Conservation (phyloP, 2,797 vertebrate species). For the Propithecus perrieri region DNA sequence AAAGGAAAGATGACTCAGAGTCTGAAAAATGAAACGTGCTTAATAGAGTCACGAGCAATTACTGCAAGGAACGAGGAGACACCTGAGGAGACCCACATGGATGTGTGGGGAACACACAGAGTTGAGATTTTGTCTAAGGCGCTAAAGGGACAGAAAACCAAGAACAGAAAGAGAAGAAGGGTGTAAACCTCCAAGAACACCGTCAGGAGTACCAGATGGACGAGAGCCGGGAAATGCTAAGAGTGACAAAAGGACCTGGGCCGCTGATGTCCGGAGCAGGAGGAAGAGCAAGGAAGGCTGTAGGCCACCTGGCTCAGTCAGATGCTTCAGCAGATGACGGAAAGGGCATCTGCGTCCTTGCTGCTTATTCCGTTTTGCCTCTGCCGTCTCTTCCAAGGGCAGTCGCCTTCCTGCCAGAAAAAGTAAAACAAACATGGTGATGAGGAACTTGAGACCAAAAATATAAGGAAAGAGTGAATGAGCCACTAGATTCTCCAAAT, state of each 20-base stretch:
- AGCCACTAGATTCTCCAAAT: not conserved
- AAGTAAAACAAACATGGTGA: not conserved
- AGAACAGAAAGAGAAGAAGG: not conserved
- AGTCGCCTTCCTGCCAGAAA: not conserved
- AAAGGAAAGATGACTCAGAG: constrained; percentile 50
- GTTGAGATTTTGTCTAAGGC: not conserved
- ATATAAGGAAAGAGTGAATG: not conserved
- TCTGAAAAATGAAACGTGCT: constrained; percentile 47
- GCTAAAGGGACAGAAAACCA: not conserved
- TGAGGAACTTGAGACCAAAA: constrained; percentile 23
- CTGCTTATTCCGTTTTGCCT: not conserved
- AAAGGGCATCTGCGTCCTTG: not conserved
- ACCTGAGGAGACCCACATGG: not conserved
- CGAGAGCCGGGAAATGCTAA: not conserved
- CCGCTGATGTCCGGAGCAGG: not conserved
- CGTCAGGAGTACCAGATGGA: not conserved
- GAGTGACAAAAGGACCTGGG: not conserved
- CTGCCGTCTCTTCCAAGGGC: constrained; percentile 24
- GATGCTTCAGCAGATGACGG: not conserved
- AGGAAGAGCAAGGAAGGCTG: not conserved
- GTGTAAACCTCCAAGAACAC: not conserved
- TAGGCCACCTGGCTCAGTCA: not conserved
- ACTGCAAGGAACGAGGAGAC: not conserved
- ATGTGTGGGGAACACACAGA: not conserved
- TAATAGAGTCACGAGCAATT: not conserved